These are phyloP conservation scores for Calameuta filiformis DNA, from an alignment of 2,888 invertebrate genomes.

Conservation along the genomic window DNA sequence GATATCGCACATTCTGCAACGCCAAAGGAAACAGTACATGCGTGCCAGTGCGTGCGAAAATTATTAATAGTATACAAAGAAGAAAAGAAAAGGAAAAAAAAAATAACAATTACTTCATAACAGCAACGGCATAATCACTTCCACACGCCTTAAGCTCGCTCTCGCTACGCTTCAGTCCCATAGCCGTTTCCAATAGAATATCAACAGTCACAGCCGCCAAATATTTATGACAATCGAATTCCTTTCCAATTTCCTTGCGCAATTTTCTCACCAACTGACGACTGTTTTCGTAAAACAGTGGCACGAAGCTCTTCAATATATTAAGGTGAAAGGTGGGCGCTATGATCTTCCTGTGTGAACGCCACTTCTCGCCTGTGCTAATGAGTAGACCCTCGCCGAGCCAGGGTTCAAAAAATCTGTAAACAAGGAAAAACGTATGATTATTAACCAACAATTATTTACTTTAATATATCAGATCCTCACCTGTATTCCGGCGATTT, in stretches of 20 bases:
- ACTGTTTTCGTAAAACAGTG: slow-evolving; percentile 68
- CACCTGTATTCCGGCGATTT: slow-evolving; percentile 61
- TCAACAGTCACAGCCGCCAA: slow-evolving; percentile 68
- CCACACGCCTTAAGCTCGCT: slow-evolving; percentile 63
- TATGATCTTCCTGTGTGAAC: slow-evolving; percentile 68
- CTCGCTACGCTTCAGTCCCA: slow-evolving; percentile 68
- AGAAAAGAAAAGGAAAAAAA: background rate
- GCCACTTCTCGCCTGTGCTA: slow-evolving; percentile 67
- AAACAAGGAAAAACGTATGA: background rate
- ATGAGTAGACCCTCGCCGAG: slow-evolving; percentile 62
- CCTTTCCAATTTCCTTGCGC: slow-evolving; percentile 61
- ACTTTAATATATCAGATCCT: background rate
- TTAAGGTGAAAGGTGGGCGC: slow-evolving; percentile 69
- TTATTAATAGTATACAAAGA: background rate
- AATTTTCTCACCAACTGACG: slow-evolving; percentile 61
- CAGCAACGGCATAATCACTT: slow-evolving; percentile 70
- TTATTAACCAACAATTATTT: background rate
- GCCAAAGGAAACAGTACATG: background rate
- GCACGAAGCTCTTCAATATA: slow-evolving; percentile 69
- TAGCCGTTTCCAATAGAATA: slow-evolving; percentile 70
- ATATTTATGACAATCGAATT: slow-evolving; percentile 69
- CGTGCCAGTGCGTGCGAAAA: background rate
- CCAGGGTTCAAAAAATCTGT: slow-evolving; percentile 63
- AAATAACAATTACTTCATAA: slow-evolving; percentile 69
- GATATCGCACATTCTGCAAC: slow-evolving; percentile 69